Percentiles rank a stretch among this genome's conserved stretches.
These are phyloP conservation scores for Drosophila ogumai DNA, from an alignment of 1,140 invertebrate species.

Conservation along the genomic window DNA sequence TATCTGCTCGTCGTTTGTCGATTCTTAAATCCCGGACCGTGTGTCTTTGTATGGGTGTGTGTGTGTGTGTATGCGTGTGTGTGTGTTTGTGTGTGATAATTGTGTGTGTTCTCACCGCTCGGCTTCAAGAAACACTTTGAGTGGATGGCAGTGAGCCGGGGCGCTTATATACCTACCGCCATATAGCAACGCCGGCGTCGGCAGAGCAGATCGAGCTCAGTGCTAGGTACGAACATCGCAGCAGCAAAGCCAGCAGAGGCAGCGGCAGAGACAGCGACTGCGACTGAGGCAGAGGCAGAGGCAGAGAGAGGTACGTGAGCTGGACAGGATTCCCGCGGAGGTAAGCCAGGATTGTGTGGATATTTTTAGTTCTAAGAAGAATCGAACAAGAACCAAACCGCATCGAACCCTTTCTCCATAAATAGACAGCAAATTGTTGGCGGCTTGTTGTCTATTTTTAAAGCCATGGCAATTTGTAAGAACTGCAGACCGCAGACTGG, in stretches of 20 bases:
- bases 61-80: not conserved
- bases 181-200: constrained; percentile 1
- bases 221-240: constrained; percentile 54
- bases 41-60: not conserved
- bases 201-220: constrained; percentile 31
- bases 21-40: constrained; percentile 11
- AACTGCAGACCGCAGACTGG: not conserved
- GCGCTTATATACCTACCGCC: constrained; percentile 50
- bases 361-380: constrained; percentile 60
- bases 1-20: constrained; percentile 1
- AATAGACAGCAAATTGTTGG: constrained; percentile 54
- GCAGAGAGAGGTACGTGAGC: constrained; percentile 28
- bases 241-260: not conserved
- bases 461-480: constrained; percentile 61
- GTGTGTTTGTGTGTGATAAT: constrained; percentile 3
- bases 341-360: not conserved
- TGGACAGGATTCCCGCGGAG: constrained; percentile 26
- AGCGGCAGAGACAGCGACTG: not conserved
- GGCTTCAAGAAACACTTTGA: constrained; percentile 66
- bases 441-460: constrained; percentile 52
- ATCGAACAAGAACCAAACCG: constrained; percentile 25
- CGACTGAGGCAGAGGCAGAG: constrained; percentile 7
- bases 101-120: constrained; percentile 62
- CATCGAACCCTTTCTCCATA: constrained; percentile 58
- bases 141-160: constrained; percentile 47